Conservation (phyloP, 2,888 invertebrate genomes). For the Drosophila macrospina region DNA sequence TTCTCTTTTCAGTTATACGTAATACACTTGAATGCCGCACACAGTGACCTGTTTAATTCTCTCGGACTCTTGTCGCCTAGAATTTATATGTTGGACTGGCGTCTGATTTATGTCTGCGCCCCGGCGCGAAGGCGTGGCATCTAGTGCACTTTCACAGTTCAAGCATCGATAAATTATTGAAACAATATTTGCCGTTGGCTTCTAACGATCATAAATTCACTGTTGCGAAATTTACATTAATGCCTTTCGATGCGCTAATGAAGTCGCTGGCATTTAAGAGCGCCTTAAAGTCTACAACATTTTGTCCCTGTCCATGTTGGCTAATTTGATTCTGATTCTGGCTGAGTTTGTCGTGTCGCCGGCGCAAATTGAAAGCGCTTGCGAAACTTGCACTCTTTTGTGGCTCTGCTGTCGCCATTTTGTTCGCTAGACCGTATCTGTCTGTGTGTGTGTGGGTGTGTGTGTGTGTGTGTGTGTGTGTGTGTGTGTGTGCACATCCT, state of each 20-base stretch:
- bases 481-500: conserved; percentile 37
- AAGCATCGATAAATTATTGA: conserved; percentile 74
- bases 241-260: conserved; percentile 37
- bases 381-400: conserved; percentile 13
- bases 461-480: conserved; percentile 24
- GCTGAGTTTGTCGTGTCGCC: conserved; percentile 9
- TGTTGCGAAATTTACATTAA: conserved; percentile 40
- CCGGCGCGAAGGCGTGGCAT: conserved; percentile 51
- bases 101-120: conserved; percentile 59
- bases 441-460: conserved; percentile 5
- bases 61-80: conserved; percentile 62
- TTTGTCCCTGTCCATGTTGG: conserved; percentile 50
- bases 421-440: conserved; percentile 14
- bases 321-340: conserved; percentile 32
- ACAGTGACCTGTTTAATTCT: conserved; percentile 54
- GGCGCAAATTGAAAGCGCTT: conserved; percentile 43
- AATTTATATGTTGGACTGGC: conserved; percentile 62
- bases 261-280: conserved; percentile 34
- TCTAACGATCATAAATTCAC: conserved; percentile 38
- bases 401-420: conserved; percentile 49
- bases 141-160: conserved; percentile 18
- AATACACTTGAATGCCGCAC: conserved; percentile 34
- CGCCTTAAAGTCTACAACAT: conserved; percentile 10
- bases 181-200: conserved; percentile 39
- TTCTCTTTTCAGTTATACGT: conserved; percentile 21